Evolutionary conservation across 1,140 invertebrate genomes (phyloP).

Genomic region (honey bee (Apis mellifera)): Amel_HAv3.1 CM009936.2:11636001-11636500

Average conservation of each 20-base stretch:
- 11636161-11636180: no score
- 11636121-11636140: no score
- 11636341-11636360: slow-evolving; percentile 15
- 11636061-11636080: no score
- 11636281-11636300: neutral
- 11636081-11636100: no score
- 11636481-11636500: slow-evolving; percentile 29
- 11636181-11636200: neutral
- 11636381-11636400: neutral
- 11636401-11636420: neutral
- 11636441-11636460: slow-evolving; percentile 60
- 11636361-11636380: slow-evolving; percentile 8
- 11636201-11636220: neutral
- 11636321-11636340: neutral
- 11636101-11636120: no score
- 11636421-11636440: slow-evolving; percentile 55
- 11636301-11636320: neutral
- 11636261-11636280: slow-evolving; percentile 7
- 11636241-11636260: neutral
- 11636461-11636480: slow-evolving; percentile 63
- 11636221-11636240: no score
- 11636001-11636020: no score
- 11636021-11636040: no score
- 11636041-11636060: no score
- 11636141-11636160: no score